Conservation (phyloP, 2,888 invertebrate genomes). For the Erebia aethiops region DNA sequence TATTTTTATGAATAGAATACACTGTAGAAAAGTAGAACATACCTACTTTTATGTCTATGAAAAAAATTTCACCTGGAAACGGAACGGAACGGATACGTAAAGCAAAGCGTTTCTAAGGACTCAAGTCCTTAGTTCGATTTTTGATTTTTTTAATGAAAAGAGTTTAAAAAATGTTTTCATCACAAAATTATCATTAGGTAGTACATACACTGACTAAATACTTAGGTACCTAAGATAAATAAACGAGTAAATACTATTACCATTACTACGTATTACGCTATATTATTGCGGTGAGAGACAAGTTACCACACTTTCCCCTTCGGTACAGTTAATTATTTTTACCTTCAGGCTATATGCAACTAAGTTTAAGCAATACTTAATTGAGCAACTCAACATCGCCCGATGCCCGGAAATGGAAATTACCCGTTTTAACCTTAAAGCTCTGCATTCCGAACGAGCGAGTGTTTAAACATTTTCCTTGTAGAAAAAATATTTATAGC, state of each 20-base stretch:
- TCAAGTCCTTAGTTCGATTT: no score
- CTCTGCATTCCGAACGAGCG: neutral
- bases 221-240: neutral
- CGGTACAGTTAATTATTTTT: neutral
- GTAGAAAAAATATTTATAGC: neutral
- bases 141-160: no score
- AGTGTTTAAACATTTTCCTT: neutral
- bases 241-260: neutral
- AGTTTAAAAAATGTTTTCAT: neutral
- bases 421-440: neutral
- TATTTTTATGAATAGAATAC: no score
- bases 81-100: no score
- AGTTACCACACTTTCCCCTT: neutral
- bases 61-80: no score
- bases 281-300: neutral
- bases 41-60: no score
- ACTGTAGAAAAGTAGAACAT: no score
- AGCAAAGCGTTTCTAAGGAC: no score
- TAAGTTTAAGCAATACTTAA: neutral
- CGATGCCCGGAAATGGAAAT: conserved; percentile 1
- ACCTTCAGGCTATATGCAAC: neutral
- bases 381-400: neutral
- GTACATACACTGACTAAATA: no score
- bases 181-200: no score
- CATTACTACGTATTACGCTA: neutral